Evolutionary conservation across 1,140 invertebrate genomes (phyloP), one percentile per base, ranked within the genome.

Genomic region (Carposina sasakii): DNA sequence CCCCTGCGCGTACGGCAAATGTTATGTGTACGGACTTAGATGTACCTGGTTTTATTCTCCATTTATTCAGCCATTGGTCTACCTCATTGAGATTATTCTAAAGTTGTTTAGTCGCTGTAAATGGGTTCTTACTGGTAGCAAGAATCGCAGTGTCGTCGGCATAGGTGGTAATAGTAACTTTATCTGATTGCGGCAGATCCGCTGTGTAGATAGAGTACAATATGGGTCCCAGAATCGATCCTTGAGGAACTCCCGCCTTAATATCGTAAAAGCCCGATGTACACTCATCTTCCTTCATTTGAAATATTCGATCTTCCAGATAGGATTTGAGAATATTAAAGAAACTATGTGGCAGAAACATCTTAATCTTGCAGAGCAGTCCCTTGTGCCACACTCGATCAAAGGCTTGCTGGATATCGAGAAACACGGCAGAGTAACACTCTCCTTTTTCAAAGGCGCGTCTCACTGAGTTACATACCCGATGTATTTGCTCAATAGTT

Each of bases 401-500:
- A 73, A 74, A 68, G 0, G 71, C 65, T 51, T 65, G 57, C n/a
- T 44, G 15, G 2, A 72, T 47, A 30, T 76, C 65, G 1, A 75
- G 46, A 9, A 36, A 36, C 19, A 17, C 33, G 2, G 54, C 59
- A 23, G 54, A 43, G n/a, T n/a, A n/a, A n/a, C n/a, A n/a, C n/a
- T n/a, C n/a, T n/a, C n/a, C n/a, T n/a, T n/a, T n/a, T n/a, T n/a
- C n/a, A n/a, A n/a, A n/a, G n/a, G n/a, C n/a, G n/a, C n/a, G n/a
- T n/a, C n/a, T n/a, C n/a, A n/a, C n/a, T 0, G 20, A 26, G 16
- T 58, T 44, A 9, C 46, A 36, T 10, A 71, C 51, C 54, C 57
- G 47, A 26, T 62, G 41, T 8, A 58, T 47, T 61, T 68, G 63
- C 12, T 71, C 48, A 12, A 51, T 48, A 2, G 65, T 64, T 51